Base-by-base conservation (phyloP, 2,797 vertebrate species). In the Trachops cirrhosus region DNA sequence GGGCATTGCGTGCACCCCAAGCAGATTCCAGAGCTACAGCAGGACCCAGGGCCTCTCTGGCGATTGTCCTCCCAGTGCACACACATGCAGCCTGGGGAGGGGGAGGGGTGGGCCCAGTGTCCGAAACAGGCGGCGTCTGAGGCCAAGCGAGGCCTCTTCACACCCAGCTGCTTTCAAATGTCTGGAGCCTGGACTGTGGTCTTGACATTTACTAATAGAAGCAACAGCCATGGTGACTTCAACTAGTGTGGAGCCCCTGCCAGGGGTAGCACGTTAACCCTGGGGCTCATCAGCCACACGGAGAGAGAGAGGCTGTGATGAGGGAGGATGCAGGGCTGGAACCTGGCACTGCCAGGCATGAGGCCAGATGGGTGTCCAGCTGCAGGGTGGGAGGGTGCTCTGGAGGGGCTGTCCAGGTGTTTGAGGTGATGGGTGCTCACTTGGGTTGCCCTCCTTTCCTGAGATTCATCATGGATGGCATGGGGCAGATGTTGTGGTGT, bases 361-460 rank as follows among this genome's bases (percentile, higher is more conserved):
- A 71, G 50, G 50, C 50, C 39, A 52, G 24, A 71, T 16, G 29
- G 16, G 41, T 5, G 1, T 32, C 32, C 0, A 2, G 52, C 54
- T 52, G 52, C 15, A 44, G 67, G 21, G 52, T 4, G 52, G 5
- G 52, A 52, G 44, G 85, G 44, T 48, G 39, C 52, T 37, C 57
- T 21, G 10, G 59, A 41, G 3, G 12, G 57, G 68, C 11, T 0
- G 1, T 71, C n/a, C 4, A 15, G 46, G 78, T 1, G 0, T 79
- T 41, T n/a, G 50, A 79, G 67, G 59, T 3, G 10, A 26, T 19
- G 0, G 39, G 9, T 4, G 57, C 67, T 24, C 24, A 6, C 24
- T 39, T 7, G 1, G 4, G 24, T 37, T 34, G n/a, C 24, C 32
- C 70, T 59, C 11, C 18, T 57, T 83, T 24, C 11, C n/a, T 46